Base-by-base conservation (phyloP, 2,888 invertebrate species). In the Cephus spinipes region DNA sequence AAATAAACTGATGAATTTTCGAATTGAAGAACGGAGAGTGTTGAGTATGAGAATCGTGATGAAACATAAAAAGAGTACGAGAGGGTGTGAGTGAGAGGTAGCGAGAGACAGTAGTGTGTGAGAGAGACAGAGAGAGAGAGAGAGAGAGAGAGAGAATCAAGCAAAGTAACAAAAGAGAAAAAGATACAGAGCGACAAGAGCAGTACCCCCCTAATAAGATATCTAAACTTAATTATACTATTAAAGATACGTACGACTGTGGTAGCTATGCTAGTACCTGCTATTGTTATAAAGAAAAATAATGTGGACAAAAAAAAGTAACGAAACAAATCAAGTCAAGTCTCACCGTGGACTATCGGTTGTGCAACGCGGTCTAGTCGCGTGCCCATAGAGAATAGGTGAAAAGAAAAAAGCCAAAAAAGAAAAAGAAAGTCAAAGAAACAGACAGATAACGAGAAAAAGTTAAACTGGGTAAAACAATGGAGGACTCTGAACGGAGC, bases 241-340 rank as follows among this genome's bases (percentile, higher is more conserved):
- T 90, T 89, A 90, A 91, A 90, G 90, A 91, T 91, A 91, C 91
- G 91, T 91, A 92, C 90, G 91, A 91, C 92, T 92, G 92, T 92
- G 91, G 92, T 92, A 92, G 92, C 92, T 92, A 92, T 92, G 92
- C 91, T 92, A 91, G 92, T 92, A 92, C 92, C 92, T 92, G 92
- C 92, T 91, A 91, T 91, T 90, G 89, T 90, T 90, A 90, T 90
- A 86, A 82, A 86, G 82, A 86, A 83, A 78, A 83, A 81, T 77
- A 77, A 79, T 77, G 78, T 78, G 79, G 68, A 12, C 12, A 55
- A 55, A 40, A 33, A 71, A 40, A 36, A 78, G 76, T 79, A 77
- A 78, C 36, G 68, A 76, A 31, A 75, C 31, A 68, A 69, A 31
- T 69, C 69, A 32, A 31, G 32, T 69, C 32, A 69, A 69, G 69